Evolutionary conservation across 2,113 vertebrate genomes (phyloP), one percentile per base, ranked within the genome.

Genomic region (Zootoca vivipara): DNA sequence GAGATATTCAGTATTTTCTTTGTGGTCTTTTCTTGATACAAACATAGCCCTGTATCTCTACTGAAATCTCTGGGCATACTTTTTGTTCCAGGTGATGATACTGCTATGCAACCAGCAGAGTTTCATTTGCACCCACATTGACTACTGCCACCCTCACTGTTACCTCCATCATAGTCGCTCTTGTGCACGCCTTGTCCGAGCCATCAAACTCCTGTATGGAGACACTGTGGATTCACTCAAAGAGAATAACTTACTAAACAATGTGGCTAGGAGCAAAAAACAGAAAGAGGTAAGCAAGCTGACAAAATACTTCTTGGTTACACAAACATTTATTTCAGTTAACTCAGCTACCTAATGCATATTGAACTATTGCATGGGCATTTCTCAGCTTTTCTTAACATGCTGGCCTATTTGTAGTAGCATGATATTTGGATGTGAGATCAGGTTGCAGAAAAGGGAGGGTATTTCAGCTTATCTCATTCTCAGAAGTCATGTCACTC

Each of bases 51-150:
- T 62, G 18, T 20, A 62, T 62, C 58, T 62, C 58, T 62, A 62
- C 58, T 62, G 58, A 62, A 62, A 62, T 62, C 73, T 90, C 0
- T 80, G 75, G 7, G 0, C 18, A 62, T 62, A 33, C 2, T 91
- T 90, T 89, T 78, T 87, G 86, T 95, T 92, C 67, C 96, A 99
- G 99, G 98, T 99, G 65, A 99, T 99, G 98, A 98, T 99, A 92
- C 95, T 99, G 3, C 93, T 99, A 77, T 99, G 99, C 97, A 99
- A 99, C 95, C 99, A 99, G 95, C 99, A 99, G 90, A 99, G 98
- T 89, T 99, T 99, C 96, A 99, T 99, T 94, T 99, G 99, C 58
- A 98, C 98, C 3, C 99, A 99, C 40, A 89, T 98, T 15, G 99
- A 99, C 95, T 99, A 98, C 96, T 99, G 99, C 90, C 99, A 99